Evolutionary conservation across 2,113 vertebrate species (phyloP).

Genomic region (Chitala chitala): DNA sequence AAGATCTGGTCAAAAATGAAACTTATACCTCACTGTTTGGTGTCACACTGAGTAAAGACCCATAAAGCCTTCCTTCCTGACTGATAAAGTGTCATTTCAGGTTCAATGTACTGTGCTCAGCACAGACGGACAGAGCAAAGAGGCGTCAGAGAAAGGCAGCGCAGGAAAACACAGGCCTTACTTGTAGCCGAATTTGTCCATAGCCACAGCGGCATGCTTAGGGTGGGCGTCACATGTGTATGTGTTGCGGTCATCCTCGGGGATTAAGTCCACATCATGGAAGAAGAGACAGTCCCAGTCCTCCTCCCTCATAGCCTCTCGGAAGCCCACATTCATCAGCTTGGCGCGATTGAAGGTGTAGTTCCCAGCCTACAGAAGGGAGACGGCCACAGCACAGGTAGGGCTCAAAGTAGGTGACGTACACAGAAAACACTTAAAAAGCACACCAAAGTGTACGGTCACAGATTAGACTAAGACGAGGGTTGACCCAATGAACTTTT

Average conservation of each 20-base stretch:
- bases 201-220: conserved; percentile 71
- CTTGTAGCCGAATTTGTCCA: conserved; percentile 80
- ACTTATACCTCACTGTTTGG: too few species aligned
- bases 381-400: neutral
- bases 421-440: neutral
- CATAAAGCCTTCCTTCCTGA: too few species aligned
- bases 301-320: conserved; percentile 75
- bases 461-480: neutral
- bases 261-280: conserved; percentile 76
- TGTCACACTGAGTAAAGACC: too few species aligned
- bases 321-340: conserved; percentile 71
- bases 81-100: too few species aligned
- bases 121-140: too few species aligned
- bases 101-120: too few species aligned
- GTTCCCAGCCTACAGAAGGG: conserved; percentile 56
- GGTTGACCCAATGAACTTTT: neutral
- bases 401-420: neutral
- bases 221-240: conserved; percentile 68
- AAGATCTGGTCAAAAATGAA: too few species aligned
- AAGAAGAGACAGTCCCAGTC: conserved; percentile 77
- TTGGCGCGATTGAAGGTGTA: conserved; percentile 70
- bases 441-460: neutral
- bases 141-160: neutral
- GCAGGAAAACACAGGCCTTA: conserved; percentile 36
- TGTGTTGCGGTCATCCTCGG: conserved; percentile 68